phyloP scores from a whole-genome alignment of 2,888 invertebrate genomes.

The Drosophila mimetica region DNA sequence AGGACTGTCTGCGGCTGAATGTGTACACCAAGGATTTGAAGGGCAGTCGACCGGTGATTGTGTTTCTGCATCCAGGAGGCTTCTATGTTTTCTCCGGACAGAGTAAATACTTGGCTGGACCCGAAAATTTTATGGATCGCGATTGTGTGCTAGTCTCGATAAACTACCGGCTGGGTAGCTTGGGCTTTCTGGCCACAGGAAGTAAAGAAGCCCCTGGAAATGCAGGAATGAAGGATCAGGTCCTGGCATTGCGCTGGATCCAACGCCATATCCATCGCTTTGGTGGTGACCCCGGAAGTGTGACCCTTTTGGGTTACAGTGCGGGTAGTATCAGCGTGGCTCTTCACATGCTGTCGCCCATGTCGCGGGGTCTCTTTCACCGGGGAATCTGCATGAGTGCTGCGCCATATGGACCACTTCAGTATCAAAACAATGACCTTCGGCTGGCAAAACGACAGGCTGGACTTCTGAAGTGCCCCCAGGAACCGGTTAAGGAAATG shows the following conservation, averaged over 20 bases:
- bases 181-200: constrained; percentile 88
- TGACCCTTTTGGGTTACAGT: constrained; percentile 88
- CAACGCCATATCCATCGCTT: constrained; percentile 87
- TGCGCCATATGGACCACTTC: constrained; percentile 85
- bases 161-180: constrained; percentile 86
- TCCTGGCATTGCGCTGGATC: constrained; percentile 88
- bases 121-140: constrained; percentile 87
- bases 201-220: constrained; percentile 88
- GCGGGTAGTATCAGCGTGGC: constrained; percentile 85
- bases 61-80: constrained; percentile 88
- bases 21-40: constrained; percentile 85
- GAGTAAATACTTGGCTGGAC: constrained; percentile 84
- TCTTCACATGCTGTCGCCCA: constrained; percentile 87
- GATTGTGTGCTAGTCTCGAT: constrained; percentile 88
- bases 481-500: constrained; percentile 85
- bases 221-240: constrained; percentile 89
- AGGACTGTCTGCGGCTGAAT: constrained; percentile 87
- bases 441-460: constrained; percentile 88
- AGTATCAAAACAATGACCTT: constrained; percentile 85
- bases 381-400: constrained; percentile 89
- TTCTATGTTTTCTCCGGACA: constrained; percentile 87
- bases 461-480: constrained; percentile 86
- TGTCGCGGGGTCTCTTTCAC: constrained; percentile 89
- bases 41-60: constrained; percentile 86
- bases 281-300: constrained; percentile 88